Percentiles rank a stretch among this genome's conserved stretches.
phyloP scores from a whole-genome alignment of 2,797 vertebrate genomes.

The Dallia pectoralis region DNA sequence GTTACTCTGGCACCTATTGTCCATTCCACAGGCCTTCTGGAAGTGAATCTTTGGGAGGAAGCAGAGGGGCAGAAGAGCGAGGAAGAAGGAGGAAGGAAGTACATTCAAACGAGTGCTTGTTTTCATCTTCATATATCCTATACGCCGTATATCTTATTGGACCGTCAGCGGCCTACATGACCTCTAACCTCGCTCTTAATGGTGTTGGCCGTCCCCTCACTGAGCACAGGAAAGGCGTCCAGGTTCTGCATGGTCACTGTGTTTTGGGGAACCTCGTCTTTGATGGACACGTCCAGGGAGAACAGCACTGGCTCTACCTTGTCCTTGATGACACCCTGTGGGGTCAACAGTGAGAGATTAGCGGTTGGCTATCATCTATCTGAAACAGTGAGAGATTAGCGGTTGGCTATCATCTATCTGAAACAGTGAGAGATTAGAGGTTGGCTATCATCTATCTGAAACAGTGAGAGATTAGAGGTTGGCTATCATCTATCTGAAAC shows the following conservation, averaged over 20 bases:
- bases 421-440: too few relatives aligned
- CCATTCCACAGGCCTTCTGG: slow-evolving; percentile 80
- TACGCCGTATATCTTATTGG: too few relatives aligned
- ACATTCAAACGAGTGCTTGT: not conserved
- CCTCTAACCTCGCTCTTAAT: slow-evolving; percentile 41
- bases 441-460: too few relatives aligned
- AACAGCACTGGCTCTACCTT: slow-evolving; percentile 80
- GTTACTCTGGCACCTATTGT: slow-evolving; percentile 83
- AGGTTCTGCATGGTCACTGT: slow-evolving; percentile 50
- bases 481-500: too few relatives aligned
- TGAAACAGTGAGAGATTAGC: not conserved
- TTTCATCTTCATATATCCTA: too few relatives aligned
- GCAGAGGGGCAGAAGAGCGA: not conserved
- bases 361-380: not conserved
- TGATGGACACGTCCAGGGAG: slow-evolving; percentile 73
- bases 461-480: too few relatives aligned
- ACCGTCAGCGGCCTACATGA: too few relatives aligned
- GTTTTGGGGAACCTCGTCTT: slow-evolving; percentile 42
- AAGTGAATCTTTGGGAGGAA: slow-evolving; percentile 73
- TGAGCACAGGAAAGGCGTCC: slow-evolving; percentile 76
- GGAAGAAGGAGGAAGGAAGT: not conserved
- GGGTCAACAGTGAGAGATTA: not conserved
- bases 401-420: too few relatives aligned
- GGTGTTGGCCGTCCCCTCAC: slow-evolving; percentile 57
- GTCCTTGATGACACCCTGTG: slow-evolving; percentile 72